phyloP scores from a whole-genome alignment of 1,140 invertebrate genomes.

The Caenorhabditis inopinata region DNA sequence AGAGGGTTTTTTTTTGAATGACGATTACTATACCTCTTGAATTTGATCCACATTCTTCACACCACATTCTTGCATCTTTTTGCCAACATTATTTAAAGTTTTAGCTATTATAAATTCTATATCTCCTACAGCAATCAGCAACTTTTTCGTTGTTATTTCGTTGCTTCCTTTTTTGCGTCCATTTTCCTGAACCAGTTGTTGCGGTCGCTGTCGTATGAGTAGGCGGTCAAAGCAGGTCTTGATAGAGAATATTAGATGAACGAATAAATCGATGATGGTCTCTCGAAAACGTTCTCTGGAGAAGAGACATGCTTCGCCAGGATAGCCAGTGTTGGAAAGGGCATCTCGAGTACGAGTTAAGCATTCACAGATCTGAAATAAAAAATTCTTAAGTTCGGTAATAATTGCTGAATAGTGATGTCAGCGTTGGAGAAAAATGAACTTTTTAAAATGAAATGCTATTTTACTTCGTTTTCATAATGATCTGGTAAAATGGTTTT shows the following conservation, averaged over 20 bases:
- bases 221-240: constrained; percentile 24
- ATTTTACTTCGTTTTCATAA: constrained; percentile 61
- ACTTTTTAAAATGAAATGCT: too few relatives aligned
- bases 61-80: constrained; percentile 58
- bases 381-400: too few relatives aligned
- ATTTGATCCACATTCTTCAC: constrained; percentile 62
- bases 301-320: constrained; percentile 60
- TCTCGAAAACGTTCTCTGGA: constrained; percentile 52
- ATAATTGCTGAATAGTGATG: too few relatives aligned
- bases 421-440: too few relatives aligned
- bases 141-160: constrained; percentile 44
- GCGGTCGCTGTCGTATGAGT: neutral
- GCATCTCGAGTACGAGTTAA: constrained; percentile 54
- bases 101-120: constrained; percentile 59
- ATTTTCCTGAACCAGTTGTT: neutral
- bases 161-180: neutral
- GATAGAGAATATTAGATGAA: constrained; percentile 40
- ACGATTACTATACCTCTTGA: constrained; percentile 48
- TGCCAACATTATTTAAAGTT: constrained; percentile 58
- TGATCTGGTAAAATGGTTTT: constrained; percentile 64
- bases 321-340: constrained; percentile 53
- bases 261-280: constrained; percentile 55
- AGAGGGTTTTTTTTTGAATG: too few relatives aligned
- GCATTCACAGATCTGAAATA: constrained; percentile 60
- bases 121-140: constrained; percentile 62